Evolutionary conservation across 2,888 invertebrate genomes (phyloP).

Genomic region (Piscicola geometra): DNA sequence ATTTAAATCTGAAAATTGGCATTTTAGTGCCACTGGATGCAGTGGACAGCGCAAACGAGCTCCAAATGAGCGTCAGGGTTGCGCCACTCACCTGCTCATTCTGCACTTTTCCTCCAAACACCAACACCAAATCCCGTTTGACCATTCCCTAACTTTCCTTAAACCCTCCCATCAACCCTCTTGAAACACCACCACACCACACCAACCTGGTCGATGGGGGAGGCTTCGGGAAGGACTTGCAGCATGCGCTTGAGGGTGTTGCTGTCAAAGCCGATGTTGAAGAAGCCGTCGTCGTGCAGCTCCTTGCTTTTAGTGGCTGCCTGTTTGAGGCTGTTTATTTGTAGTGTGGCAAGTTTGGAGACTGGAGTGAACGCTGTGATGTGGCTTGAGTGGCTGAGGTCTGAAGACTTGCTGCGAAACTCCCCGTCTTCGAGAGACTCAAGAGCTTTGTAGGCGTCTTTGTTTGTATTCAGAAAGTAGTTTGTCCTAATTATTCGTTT

Average conservation of each 20-base stretch:
- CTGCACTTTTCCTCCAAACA: too few relatives aligned
- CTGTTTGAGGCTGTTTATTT: not conserved
- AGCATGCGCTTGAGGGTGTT: conserved; percentile 86
- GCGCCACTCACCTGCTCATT: too few relatives aligned
- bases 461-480: too few relatives aligned
- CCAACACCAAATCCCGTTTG: too few relatives aligned
- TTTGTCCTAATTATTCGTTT: not conserved
- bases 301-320: not conserved
- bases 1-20: too few relatives aligned
- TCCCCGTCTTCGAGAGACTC: too few relatives aligned
- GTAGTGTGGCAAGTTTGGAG: not conserved
- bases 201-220: conserved; percentile 28
- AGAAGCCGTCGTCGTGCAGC: not conserved
- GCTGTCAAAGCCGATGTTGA: conserved; percentile 64
- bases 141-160: too few relatives aligned
- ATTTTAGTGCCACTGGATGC: too few relatives aligned
- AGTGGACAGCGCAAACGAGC: too few relatives aligned
- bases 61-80: too few relatives aligned
- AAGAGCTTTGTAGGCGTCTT: too few relatives aligned
- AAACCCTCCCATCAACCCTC: not conserved
- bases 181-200: too few relatives aligned
- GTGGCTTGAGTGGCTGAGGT: not conserved
- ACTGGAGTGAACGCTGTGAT: not conserved
- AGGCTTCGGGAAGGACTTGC: conserved; percentile 72
- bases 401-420: not conserved